phyloP scores from a whole-genome alignment of 2,797 vertebrate species.

The Prunella strophiata region DNA sequence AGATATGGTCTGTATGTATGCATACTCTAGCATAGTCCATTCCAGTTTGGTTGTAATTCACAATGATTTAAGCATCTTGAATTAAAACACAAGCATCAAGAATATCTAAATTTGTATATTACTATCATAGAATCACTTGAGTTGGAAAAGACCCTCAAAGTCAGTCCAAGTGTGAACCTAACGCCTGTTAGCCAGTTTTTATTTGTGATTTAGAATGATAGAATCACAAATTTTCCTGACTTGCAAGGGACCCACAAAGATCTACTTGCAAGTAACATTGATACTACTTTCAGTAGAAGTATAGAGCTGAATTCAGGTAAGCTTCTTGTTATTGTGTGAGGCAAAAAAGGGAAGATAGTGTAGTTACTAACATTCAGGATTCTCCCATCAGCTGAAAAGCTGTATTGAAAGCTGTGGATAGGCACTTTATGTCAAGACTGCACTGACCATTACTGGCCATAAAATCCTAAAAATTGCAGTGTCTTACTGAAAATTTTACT shows the following conservation, averaged over 20 bases:
- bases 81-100: neutral
- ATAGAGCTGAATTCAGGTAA: neutral
- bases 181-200: neutral
- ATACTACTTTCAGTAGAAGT: neutral
- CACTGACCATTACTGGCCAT: neutral
- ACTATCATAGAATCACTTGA: neutral
- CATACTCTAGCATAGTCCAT: neutral
- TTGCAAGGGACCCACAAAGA: neutral
- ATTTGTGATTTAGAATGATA: neutral
- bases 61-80: neutral
- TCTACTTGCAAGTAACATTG: neutral
- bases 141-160: neutral
- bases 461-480: neutral
- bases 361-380: neutral
- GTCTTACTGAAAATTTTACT: neutral
- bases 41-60: neutral
- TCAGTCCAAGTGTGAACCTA: neutral
- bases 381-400: neutral
- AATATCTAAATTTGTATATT: neutral
- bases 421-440: neutral
- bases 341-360: neutral
- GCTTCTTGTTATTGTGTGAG: neutral
- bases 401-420: neutral
- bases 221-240: neutral
- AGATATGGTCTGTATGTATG: neutral